Conservation (phyloP, 1,140 invertebrate genomes). For the Paralvinella palmiformis region DNA sequence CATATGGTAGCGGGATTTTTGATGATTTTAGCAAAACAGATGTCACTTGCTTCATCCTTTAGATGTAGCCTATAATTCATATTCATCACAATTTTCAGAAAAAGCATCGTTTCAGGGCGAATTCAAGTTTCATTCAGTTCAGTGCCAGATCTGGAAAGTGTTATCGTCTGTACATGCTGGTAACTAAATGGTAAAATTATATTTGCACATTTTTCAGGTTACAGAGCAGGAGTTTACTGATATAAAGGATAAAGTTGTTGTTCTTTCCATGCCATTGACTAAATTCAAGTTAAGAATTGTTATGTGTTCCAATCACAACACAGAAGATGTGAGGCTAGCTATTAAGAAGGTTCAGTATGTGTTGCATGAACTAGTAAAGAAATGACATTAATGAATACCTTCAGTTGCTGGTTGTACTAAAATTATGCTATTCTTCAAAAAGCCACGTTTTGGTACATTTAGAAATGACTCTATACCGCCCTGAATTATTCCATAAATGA, state of each 20-base stretch:
- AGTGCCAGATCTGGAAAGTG: no score
- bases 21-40: background rate
- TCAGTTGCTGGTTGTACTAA: background rate
- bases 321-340: constrained; percentile 55
- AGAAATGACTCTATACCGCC: no score
- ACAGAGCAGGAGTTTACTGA: constrained; percentile 54
- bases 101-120: no score
- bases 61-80: background rate
- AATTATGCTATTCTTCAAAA: background rate
- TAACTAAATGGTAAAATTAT: background rate
- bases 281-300: constrained; percentile 59
- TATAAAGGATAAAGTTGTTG: constrained; percentile 51
- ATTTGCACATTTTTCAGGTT: constrained; percentile 38
- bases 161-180: background rate
- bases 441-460: no score
- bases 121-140: no score
- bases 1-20: no score
- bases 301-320: constrained; percentile 61
- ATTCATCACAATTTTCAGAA: no score
- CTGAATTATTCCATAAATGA: no score
- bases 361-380: constrained; percentile 34
- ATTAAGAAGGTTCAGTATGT: constrained; percentile 48
- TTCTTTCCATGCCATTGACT: constrained; percentile 57
- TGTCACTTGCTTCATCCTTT: background rate
- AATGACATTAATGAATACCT: background rate